These are phyloP conservation scores for Otus sunia DNA, from an alignment of 2,113 vertebrate species.

Conservation along the genomic window DNA sequence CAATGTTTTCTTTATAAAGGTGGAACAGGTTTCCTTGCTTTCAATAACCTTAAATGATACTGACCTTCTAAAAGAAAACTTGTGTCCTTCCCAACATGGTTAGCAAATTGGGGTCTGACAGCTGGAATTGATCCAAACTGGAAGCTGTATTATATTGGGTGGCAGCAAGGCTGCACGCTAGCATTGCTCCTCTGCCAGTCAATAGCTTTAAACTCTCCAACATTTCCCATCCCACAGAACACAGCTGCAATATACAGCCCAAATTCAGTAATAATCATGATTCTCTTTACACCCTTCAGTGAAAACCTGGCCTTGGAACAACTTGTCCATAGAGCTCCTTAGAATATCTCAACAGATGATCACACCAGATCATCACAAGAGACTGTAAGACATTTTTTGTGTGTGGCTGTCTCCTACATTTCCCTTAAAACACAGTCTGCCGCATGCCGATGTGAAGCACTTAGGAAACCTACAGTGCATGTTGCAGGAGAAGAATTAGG, in stretches of 20 bases:
- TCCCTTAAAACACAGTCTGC: not conserved
- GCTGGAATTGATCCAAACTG: not conserved
- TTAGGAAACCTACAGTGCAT: not conserved
- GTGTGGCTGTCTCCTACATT: not conserved
- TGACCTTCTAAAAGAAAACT: not conserved
- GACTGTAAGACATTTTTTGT: not conserved
- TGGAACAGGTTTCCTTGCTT: not conserved
- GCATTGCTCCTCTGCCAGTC: not conserved
- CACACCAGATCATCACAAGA: not conserved
- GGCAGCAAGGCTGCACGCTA: not conserved
- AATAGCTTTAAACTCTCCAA: not conserved
- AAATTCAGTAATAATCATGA: not conserved
- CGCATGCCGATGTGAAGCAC: not conserved
- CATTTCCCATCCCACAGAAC: not conserved
- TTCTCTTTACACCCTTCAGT: not conserved
- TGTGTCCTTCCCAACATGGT: not conserved
- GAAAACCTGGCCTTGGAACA: not conserved
- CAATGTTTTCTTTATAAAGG: slow-evolving; percentile 1
- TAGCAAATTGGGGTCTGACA: not conserved
- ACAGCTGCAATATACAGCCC: not conserved
- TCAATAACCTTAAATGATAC: slow-evolving; percentile 26
- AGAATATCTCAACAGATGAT: not conserved
- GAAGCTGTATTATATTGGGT: not conserved
- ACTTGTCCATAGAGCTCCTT: not conserved
- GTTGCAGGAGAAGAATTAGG: not conserved